Percentiles rank a stretch among this genome's conserved stretches.
Conservation (phyloP, 2,113 vertebrate genomes). For the Nothoprocta pentlandii region DNA sequence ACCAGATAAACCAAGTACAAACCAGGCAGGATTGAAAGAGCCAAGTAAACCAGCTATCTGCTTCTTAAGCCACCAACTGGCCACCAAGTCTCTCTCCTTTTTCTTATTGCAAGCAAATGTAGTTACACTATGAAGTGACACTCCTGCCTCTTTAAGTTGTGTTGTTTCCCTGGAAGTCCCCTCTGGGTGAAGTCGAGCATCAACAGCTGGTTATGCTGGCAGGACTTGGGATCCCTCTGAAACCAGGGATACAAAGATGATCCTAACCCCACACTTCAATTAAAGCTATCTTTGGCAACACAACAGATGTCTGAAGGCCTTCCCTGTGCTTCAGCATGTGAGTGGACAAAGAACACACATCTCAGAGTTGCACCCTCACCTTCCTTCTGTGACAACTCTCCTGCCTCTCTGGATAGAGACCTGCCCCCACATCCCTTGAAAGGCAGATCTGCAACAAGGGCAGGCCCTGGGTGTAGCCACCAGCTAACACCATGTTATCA, state of each 20-base stretch:
- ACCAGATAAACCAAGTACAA: background rate
- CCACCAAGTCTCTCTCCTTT: background rate
- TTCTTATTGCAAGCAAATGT: background rate
- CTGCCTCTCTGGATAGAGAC: background rate
- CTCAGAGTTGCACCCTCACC: background rate
- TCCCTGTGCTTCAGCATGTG: background rate
- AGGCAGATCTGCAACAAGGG: background rate
- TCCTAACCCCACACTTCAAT: background rate
- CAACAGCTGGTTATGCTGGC: background rate
- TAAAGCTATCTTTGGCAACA: background rate
- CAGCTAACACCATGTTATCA: background rate
- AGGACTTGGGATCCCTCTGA: background rate
- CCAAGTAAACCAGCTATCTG: background rate
- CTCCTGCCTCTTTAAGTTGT: background rate
- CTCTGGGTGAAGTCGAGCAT: background rate
- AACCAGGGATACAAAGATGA: constrained; percentile 2
- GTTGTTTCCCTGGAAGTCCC: background rate
- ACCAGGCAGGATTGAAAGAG: background rate
- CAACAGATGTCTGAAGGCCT: background rate
- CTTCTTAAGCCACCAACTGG: background rate
- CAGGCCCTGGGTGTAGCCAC: background rate
- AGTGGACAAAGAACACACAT: background rate
- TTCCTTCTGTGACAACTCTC: background rate
- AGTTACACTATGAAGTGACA: background rate
- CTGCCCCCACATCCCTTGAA: background rate